Percentiles rank a stretch among this genome's conserved stretches.
phyloP scores from a whole-genome alignment of 2,888 invertebrate genomes.

The Tromatobia lineatoria region DNA sequence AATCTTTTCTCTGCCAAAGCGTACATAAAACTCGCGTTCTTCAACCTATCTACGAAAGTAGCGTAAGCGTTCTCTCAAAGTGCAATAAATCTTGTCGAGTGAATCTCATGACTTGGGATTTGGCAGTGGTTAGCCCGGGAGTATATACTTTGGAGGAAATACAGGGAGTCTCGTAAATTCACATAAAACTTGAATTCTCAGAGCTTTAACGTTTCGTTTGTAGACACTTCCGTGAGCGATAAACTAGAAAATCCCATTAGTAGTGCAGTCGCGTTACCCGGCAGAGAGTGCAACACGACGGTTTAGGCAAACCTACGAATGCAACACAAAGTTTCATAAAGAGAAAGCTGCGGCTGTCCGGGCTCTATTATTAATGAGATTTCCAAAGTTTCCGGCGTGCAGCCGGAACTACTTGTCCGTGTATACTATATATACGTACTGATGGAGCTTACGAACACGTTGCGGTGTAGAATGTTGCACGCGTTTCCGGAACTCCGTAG shows the following conservation, averaged over 20 bases:
- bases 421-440: slow-evolving; percentile 11
- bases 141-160: background rate
- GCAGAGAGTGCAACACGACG: slow-evolving; percentile 20
- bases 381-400: slow-evolving; percentile 55
- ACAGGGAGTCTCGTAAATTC: slow-evolving; percentile 24
- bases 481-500: slow-evolving; percentile 37
- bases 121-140: slow-evolving; percentile 26
- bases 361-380: slow-evolving; percentile 62
- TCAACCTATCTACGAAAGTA: too few species aligned
- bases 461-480: slow-evolving; percentile 16
- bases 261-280: slow-evolving; percentile 22
- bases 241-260: slow-evolving; percentile 59
- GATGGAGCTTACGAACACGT: slow-evolving; percentile 18
- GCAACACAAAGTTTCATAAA: slow-evolving; percentile 62
- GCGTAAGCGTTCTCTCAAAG: background rate
- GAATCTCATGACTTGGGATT: slow-evolving; percentile 25
- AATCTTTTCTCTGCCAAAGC: slow-evolving; percentile 1
- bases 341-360: slow-evolving; percentile 57
- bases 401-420: slow-evolving; percentile 21
- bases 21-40: background rate
- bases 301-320: slow-evolving; percentile 47
- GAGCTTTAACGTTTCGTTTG: slow-evolving; percentile 44
- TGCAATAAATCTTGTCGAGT: slow-evolving; percentile 24
- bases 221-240: slow-evolving; percentile 39
- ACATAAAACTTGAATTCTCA: slow-evolving; percentile 45